Evolutionary conservation across 2,113 vertebrate genomes (phyloP).

Genomic region (Baryphthengus martii): DNA sequence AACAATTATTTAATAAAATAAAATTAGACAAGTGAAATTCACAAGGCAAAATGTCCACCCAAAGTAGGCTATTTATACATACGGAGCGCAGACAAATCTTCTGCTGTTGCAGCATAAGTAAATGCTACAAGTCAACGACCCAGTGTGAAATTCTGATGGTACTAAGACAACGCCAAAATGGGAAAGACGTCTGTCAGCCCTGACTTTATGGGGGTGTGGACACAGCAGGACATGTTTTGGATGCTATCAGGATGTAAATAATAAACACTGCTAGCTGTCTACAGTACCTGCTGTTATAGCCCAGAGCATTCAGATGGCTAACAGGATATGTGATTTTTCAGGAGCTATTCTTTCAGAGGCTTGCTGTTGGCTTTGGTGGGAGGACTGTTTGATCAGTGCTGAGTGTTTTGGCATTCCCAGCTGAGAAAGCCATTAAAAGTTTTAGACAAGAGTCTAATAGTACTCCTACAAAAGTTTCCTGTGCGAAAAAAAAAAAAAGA

Average conservation of each 20-base stretch:
- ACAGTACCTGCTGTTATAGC: neutral
- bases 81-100: neutral
- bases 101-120: neutral
- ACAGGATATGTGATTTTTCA: neutral
- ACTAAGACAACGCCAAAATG: neutral
- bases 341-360: neutral
- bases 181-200: neutral
- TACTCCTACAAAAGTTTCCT: neutral
- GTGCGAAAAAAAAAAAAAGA: neutral
- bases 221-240: neutral
- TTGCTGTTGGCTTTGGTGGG: neutral
- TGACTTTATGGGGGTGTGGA: neutral
- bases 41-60: neutral
- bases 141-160: neutral
- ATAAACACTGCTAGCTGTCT: neutral
- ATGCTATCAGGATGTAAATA: neutral
- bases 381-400: neutral
- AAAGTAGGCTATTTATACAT: neutral
- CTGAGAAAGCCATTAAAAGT: neutral
- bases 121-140: neutral
- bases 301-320: neutral
- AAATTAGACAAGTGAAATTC: neutral
- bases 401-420: neutral
- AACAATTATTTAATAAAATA: neutral
- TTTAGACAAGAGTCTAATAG: neutral